These are phyloP conservation scores for Equus przewalskii DNA, from an alignment of 2,113 vertebrate genomes.

Conservation along the genomic window DNA sequence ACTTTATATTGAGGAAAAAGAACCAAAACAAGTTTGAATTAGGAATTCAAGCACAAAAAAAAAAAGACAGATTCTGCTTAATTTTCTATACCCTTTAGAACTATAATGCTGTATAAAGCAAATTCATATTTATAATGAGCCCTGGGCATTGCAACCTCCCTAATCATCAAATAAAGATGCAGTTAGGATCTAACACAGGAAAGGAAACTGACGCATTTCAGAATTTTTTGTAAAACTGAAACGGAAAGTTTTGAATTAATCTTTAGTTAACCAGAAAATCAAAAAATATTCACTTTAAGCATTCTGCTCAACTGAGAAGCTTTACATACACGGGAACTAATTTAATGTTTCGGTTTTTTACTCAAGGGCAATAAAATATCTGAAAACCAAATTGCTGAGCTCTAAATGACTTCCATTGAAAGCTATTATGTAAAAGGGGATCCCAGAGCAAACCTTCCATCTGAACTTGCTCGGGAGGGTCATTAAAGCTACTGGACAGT, in stretches of 20 bases:
- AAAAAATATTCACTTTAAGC: neutral
- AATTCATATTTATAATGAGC: neutral
- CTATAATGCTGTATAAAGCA: neutral
- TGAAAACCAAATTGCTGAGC: constrained; percentile 10
- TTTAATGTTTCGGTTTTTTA: neutral
- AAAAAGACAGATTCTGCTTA: neutral
- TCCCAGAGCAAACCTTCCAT: neutral
- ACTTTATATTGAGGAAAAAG: neutral
- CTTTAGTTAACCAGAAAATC: neutral
- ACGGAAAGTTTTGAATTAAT: neutral
- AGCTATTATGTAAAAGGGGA: neutral
- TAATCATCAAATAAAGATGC: constrained; percentile 12
- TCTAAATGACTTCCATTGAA: neutral
- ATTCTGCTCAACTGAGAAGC: neutral
- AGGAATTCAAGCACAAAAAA: neutral
- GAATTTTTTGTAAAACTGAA: neutral
- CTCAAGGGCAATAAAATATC: neutral
- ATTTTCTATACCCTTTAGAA: neutral
- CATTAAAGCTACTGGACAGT: neutral
- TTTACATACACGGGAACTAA: neutral
- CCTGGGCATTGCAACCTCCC: neutral
- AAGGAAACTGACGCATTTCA: neutral
- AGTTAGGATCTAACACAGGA: neutral
- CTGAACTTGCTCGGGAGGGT: neutral
- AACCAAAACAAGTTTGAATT: neutral